phyloP scores from a whole-genome alignment of 2,888 invertebrate genomes.

The Hirudinaria manillensis region DNA sequence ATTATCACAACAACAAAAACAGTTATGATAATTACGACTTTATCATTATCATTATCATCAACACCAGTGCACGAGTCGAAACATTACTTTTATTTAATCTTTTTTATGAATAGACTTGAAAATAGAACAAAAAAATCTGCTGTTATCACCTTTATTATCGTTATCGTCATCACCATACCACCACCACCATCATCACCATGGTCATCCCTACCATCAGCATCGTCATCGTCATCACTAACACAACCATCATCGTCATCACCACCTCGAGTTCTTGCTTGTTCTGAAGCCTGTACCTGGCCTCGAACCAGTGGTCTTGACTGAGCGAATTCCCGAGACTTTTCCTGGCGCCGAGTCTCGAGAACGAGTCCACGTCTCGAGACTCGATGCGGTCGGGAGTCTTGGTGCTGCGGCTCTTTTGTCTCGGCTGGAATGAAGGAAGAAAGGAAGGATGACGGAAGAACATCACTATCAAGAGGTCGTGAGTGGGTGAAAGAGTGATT shows the following conservation, averaged over 20 bases:
- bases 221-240: neutral
- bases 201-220: neutral
- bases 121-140: neutral
- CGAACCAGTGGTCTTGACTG: slow-evolving; percentile 21
- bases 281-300: slow-evolving; percentile 21
- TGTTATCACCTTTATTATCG: neutral
- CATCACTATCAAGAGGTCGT: too few relatives aligned
- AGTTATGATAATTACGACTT: too few relatives aligned
- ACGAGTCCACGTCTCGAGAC: neutral
- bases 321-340: slow-evolving; percentile 19
- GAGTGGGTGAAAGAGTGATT: too few relatives aligned
- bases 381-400: neutral
- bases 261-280: slow-evolving; percentile 17
- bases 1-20: too few relatives aligned
- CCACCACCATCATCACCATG: neutral
- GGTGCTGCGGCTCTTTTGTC: neutral
- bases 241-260: neutral
- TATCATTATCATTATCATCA: too few relatives aligned
- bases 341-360: neutral
- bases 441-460: too few relatives aligned
- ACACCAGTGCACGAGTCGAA: too few relatives aligned
- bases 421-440: neutral
- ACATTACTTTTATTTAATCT: too few relatives aligned
- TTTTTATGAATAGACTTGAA: too few relatives aligned
- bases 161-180: slow-evolving; percentile 3